Conservation (phyloP, 2,113 vertebrate genomes). For the Phrynosoma platyrhinos region DNA sequence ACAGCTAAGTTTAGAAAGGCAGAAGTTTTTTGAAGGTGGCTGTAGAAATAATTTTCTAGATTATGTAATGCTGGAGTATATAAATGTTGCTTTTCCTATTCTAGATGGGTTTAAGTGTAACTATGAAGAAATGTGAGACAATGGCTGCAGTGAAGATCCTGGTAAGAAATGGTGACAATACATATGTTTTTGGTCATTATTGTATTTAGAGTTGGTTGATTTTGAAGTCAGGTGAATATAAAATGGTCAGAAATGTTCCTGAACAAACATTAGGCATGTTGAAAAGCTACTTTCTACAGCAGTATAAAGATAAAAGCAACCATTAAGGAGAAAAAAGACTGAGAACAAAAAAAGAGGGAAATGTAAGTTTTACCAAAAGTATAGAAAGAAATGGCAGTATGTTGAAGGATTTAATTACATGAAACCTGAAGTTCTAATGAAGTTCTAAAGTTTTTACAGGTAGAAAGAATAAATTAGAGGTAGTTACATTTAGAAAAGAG, state of each 20-base stretch:
- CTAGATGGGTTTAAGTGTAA: constrained; percentile 63
- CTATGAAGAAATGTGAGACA: constrained; percentile 64
- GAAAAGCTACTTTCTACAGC: neutral
- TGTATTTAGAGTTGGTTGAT: constrained; percentile 9
- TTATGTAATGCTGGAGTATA: constrained; percentile 44
- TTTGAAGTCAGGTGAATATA: neutral
- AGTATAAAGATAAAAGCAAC: neutral
- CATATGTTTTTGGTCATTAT: neutral
- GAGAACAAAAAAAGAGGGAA: neutral
- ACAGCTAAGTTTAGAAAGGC: constrained; percentile 8
- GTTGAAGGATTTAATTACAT: neutral
- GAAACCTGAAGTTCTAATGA: neutral
- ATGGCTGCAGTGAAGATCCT: constrained; percentile 46
- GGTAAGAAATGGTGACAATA: constrained; percentile 61
- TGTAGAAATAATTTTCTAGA: constrained; percentile 6
- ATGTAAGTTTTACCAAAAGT: neutral
- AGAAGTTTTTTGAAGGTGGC: neutral
- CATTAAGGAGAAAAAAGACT: neutral
- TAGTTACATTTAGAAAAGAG: neutral
- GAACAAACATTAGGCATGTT: neutral
- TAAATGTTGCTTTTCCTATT: neutral
- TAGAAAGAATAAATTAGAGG: neutral
- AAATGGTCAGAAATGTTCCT: neutral
- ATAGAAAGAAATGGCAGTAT: neutral
- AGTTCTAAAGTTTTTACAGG: neutral